Conservation (phyloP, 1,140 invertebrate species). For the Oncopodura yosiiana region DNA sequence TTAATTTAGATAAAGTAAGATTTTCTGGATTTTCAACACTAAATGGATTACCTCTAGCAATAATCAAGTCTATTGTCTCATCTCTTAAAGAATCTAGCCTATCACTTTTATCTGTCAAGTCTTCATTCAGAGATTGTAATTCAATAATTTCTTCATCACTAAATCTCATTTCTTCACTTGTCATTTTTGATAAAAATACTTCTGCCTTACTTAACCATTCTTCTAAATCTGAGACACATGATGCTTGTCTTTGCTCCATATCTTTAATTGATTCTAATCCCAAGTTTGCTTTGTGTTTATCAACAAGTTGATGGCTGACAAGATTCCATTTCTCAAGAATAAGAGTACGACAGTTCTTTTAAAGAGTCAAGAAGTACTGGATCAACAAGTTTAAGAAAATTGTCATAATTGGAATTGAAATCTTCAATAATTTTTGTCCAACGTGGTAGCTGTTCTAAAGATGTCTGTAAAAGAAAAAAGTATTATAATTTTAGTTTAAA, state of each 20-base stretch:
- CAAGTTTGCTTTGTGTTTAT: conserved; percentile 18
- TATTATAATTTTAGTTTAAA: not conserved
- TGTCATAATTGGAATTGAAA: conserved; percentile 40
- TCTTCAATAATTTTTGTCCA: conserved; percentile 28
- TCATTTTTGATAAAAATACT: conserved; percentile 47
- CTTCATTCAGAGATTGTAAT: conserved; percentile 29
- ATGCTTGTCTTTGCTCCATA: conserved; percentile 27
- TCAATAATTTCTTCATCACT: conserved; percentile 50
- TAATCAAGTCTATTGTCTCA: conserved; percentile 27
- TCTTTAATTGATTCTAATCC: conserved; percentile 4
- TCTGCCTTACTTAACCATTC: conserved; percentile 45
- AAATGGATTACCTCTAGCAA: conserved; percentile 24
- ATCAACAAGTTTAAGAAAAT: conserved; percentile 57
- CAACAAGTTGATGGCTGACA: conserved; percentile 21
- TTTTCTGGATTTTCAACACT: conserved; percentile 27
- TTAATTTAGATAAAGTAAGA: conserved; percentile 24
- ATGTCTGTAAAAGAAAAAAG: conserved; percentile 11
- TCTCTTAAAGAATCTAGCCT: conserved; percentile 24
- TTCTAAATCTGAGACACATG: conserved; percentile 40
- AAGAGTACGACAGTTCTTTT: conserved; percentile 45
- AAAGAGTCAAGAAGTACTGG: conserved; percentile 52
- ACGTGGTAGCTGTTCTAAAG: conserved; percentile 27
- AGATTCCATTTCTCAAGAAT: conserved; percentile 39
- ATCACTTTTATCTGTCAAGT: conserved; percentile 23
- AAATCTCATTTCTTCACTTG: conserved; percentile 56